Percentiles rank a stretch among this genome's conserved stretches.
Conservation (phyloP, 2,113 vertebrate genomes). For the Vidua chalybeata region DNA sequence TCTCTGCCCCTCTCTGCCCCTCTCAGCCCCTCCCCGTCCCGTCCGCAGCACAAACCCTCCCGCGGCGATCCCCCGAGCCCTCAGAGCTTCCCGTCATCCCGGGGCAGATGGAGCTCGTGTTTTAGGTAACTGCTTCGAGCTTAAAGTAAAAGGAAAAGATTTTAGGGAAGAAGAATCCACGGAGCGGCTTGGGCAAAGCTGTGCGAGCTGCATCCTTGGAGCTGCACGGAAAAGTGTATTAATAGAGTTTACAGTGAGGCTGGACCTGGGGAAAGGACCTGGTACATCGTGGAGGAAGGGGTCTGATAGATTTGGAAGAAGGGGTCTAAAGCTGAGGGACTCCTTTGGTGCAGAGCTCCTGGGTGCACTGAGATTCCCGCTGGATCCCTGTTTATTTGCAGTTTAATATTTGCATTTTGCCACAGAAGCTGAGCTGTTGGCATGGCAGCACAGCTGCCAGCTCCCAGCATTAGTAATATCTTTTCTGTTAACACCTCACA, state of each 20-base stretch:
- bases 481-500: background rate
- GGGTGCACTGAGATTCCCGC: background rate
- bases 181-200: background rate
- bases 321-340: background rate
- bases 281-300: fast-evolving
- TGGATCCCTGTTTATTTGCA: background rate
- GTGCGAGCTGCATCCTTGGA: background rate
- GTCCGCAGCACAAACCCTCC: too few species aligned
- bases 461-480: background rate
- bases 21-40: too few species aligned
- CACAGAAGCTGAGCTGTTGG: background rate
- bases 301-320: fast-evolving
- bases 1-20: too few species aligned
- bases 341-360: background rate
- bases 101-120: fast-evolving
- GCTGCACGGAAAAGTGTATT: fast-evolving
- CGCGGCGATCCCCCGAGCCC: fast-evolving
- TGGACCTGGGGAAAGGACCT: background rate
- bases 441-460: background rate
- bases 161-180: background rate
- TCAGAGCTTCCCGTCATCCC: background rate
- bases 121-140: background rate
- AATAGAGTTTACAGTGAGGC: fast-evolving
- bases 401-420: background rate
- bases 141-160: background rate